These are phyloP conservation scores for Portevinia maculata DNA, from an alignment of 2,888 invertebrate genomes.

Conservation along the genomic window DNA sequence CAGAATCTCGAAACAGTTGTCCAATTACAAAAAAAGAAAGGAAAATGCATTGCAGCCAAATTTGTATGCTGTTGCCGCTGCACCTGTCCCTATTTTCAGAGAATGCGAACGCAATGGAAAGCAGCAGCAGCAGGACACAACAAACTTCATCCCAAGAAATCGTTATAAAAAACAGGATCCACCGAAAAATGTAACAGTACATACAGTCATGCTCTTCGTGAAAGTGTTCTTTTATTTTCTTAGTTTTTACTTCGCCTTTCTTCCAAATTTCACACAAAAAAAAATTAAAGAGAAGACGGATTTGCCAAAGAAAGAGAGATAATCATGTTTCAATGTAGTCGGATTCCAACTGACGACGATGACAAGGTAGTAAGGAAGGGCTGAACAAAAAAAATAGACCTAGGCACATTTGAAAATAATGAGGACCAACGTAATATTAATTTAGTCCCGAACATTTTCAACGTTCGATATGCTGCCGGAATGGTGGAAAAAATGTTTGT, in stretches of 20 bases:
- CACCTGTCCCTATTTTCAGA: conserved; percentile 65
- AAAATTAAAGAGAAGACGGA: conserved; percentile 39
- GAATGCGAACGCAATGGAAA: conserved; percentile 36
- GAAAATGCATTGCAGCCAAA: conserved; percentile 55
- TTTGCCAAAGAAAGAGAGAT: conserved; percentile 21
- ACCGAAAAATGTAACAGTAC: conserved; percentile 42
- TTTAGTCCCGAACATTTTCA: conserved; percentile 35
- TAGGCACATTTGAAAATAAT: conserved; percentile 57
- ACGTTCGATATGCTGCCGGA: conserved; percentile 46
- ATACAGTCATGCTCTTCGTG: conserved; percentile 47
- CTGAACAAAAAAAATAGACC: conserved; percentile 9
- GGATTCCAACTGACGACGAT: neutral
- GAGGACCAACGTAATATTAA: conserved; percentile 36
- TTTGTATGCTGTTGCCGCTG: conserved; percentile 56
- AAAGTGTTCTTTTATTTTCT: neutral
- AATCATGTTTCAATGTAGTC: conserved; percentile 13
- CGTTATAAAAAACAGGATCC: conserved; percentile 37
- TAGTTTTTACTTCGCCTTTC: conserved; percentile 11
- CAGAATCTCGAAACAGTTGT: conserved; percentile 72
- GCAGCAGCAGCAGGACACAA: conserved; percentile 42
- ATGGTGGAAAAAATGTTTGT: conserved; percentile 57
- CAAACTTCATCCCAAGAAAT: conserved; percentile 39
- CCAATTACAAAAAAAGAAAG: conserved; percentile 69
- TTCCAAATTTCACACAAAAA: conserved; percentile 27
- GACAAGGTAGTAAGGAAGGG: no score